These are phyloP conservation scores for Ophion ventricosus DNA, from an alignment of 2,888 invertebrate species.

Conservation along the genomic window DNA sequence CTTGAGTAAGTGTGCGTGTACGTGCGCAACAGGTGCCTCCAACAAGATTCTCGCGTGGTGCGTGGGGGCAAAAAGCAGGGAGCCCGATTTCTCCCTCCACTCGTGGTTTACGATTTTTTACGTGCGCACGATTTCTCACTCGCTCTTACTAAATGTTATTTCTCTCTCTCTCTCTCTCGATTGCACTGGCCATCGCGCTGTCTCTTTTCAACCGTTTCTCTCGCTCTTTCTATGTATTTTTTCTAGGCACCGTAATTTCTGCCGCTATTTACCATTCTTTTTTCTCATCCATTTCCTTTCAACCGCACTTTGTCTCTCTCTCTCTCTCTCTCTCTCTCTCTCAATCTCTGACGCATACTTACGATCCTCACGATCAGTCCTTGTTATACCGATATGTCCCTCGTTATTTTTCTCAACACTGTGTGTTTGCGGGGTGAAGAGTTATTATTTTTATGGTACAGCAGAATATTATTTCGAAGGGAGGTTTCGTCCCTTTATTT, in stretches of 20 bases:
- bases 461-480: too few species aligned
- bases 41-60: constrained; percentile 49
- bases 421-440: too few species aligned
- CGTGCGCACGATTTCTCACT: background rate
- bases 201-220: background rate
- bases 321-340: background rate
- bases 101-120: background rate
- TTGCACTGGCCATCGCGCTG: background rate
- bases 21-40: constrained; percentile 81
- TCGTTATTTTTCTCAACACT: too few species aligned
- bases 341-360: too few species aligned
- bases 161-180: background rate
- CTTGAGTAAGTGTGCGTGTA: constrained; percentile 11
- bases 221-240: background rate
- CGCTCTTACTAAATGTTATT: background rate
- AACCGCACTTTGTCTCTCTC: background rate
- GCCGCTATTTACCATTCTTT: constrained; percentile 1
- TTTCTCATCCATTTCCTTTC: background rate
- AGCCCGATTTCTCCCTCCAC: background rate
- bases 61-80: constrained; percentile 24
- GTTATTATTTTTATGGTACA: too few species aligned
- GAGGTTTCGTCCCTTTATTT: too few species aligned
- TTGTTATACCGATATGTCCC: too few species aligned
- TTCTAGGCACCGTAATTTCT: constrained; percentile 1
- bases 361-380: background rate